Percentiles rank a stretch among this genome's conserved stretches.
phyloP scores from a whole-genome alignment of 2,797 vertebrate species.

The Periparus ater region DNA sequence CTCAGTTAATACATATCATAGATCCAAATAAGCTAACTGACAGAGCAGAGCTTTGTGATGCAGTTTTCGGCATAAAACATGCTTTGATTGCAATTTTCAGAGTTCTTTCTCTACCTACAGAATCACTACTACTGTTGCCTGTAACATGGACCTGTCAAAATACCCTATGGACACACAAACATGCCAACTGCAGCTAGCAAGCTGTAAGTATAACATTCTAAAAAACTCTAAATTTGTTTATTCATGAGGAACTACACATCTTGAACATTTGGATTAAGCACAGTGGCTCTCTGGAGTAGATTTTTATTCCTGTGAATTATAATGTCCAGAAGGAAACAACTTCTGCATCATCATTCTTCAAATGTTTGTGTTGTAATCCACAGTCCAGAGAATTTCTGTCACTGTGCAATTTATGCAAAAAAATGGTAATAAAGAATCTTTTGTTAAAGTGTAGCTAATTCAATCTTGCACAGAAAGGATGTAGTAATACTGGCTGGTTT shows the following conservation, averaged over 20 bases:
- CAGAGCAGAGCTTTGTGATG: not conserved
- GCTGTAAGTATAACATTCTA: conserved; percentile 74
- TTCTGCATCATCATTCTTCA: not conserved
- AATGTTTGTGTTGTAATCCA: not conserved
- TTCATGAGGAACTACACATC: not conserved
- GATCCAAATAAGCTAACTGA: not conserved
- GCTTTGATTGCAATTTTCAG: not conserved
- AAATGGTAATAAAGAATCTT: not conserved
- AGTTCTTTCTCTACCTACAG: conserved; percentile 53
- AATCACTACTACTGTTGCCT: conserved; percentile 81
- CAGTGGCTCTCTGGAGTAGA: not conserved
- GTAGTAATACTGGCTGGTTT: not conserved
- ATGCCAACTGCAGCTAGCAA: conserved; percentile 79
- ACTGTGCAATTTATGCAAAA: not conserved
- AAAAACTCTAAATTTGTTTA: not conserved
- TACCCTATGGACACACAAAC: conserved; percentile 83
- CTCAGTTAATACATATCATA: not conserved
- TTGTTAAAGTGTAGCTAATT: not conserved
- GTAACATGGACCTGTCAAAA: conserved; percentile 83
- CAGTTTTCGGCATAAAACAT: not conserved
- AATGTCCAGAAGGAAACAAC: not conserved
- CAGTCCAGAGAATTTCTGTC: not conserved
- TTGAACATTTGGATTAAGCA: not conserved
- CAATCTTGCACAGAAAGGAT: not conserved
- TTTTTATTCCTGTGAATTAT: not conserved